Evolutionary conservation across 2,113 vertebrate species (phyloP), one percentile per base, ranked within the genome.

Genomic region (Indri indri): DNA sequence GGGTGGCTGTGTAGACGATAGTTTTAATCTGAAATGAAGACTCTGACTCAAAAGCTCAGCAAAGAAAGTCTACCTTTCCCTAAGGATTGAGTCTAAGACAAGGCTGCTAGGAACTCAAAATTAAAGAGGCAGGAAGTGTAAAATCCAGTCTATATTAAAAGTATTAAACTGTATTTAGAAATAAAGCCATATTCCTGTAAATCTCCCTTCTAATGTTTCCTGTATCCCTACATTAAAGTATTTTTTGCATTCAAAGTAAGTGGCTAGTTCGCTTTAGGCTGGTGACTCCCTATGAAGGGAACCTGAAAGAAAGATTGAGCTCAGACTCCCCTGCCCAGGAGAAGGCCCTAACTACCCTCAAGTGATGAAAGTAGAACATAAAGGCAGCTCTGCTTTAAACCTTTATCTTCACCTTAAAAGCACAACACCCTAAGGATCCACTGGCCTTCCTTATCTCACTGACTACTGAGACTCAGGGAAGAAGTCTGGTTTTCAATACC

Each of bases 1-100:
- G 20, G 18, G 18, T 34, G 27, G 66, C 34, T 47, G 1, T n/a
- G 7, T 13, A 74, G 27, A 90, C 79, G 76, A 30, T 42, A 86
- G 16, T 79, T 70, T 90, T 88, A 81, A 87, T 59, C 42, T 70
- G 27, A 86, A 74, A 90, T 90, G 45, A 95, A 90, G 65, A 27
- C 57, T 76, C 13, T 59, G 32, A 70, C 11, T 85, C 70, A 92
- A 91, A 94, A 92, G 42, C 30, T 93, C 68, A 70, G 40, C 74
- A 82, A 47, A 92, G 10, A 63, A 71, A 54, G 27, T 22, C 63
- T 34, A 63, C 14, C 3, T 80, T 59, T 83, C 57, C 82, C 63
- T 20, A 76, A 91, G 70, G 57, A 59, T 1, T 70, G 40, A 2
- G 16, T 74, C 54, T 61, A 83, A 94, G 14, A 68, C 2, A 71